Percentiles rank a stretch among this genome's conserved stretches.
phyloP scores from a whole-genome alignment of 2,888 invertebrate species.

The Ochropacha duplaris region DNA sequence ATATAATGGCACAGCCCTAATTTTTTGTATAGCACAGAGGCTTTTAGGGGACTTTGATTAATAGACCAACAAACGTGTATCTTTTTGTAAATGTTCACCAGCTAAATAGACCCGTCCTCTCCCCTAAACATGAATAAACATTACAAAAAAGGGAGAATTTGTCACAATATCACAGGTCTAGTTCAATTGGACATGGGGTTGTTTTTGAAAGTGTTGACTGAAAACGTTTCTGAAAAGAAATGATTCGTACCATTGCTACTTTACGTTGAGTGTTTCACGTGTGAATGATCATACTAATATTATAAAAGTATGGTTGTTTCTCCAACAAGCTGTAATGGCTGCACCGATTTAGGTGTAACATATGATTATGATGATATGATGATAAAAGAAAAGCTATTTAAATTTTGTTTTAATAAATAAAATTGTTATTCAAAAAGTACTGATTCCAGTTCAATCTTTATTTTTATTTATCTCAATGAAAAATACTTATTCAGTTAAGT shows the following conservation, averaged over 20 bases:
- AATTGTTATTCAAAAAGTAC: too few species aligned
- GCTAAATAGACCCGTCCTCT: constrained; percentile 31
- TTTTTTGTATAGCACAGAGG: constrained; percentile 66
- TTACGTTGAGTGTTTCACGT: constrained; percentile 22
- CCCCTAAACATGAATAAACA: constrained; percentile 18
- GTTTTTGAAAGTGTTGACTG: constrained; percentile 11
- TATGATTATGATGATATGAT: too few species aligned
- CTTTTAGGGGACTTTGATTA: constrained; percentile 75
- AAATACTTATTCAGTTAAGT: too few species aligned
- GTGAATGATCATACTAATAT: neutral
- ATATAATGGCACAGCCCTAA: neutral
- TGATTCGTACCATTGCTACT: constrained; percentile 46
- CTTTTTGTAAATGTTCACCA: constrained; percentile 37
- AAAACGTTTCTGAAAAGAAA: constrained; percentile 34
- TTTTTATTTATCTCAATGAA: too few species aligned
- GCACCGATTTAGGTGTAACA: too few species aligned
- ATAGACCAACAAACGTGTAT: constrained; percentile 65
- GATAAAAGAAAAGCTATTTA: too few species aligned
- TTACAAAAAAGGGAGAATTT: constrained; percentile 13
- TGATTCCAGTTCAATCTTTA: too few species aligned
- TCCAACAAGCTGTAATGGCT: too few species aligned
- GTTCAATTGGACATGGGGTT: constrained; percentile 22
- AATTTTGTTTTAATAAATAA: too few species aligned
- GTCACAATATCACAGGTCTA: constrained; percentile 28
- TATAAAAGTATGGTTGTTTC: too few species aligned